A percentile compares a stretch with the other conserved stretches of the same genome.
Evolutionary conservation across 2,797 vertebrate genomes (phyloP).

Genomic region (Acropternis orthonyx): DNA sequence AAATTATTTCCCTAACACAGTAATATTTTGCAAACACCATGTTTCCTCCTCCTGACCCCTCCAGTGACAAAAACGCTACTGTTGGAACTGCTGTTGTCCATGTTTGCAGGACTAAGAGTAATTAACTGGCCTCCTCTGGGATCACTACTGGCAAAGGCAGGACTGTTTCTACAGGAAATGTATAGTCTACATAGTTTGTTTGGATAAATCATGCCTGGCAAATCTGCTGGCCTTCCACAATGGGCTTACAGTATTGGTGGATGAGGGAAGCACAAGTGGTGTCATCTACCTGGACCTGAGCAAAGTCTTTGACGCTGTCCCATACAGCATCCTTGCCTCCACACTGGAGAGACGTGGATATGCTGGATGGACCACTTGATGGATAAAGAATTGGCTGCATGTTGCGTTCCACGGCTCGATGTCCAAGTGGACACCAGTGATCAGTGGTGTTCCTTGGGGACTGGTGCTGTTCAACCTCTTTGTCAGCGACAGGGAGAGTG

Average conservation of each 20-base stretch:
- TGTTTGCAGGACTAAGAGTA: neutral
- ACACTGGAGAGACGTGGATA: neutral
- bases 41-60: neutral
- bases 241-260: neutral
- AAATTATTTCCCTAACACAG: neutral
- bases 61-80: neutral
- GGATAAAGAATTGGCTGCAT: neutral
- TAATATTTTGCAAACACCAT: neutral
- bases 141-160: neutral
- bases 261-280: neutral
- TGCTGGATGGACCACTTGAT: accelerated
- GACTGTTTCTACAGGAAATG: neutral
- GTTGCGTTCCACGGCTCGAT: accelerated
- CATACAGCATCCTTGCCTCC: neutral
- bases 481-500: too few species aligned
- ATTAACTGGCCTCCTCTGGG: neutral
- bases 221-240: neutral
- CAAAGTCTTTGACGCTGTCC: neutral
- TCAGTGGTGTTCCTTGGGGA: too few species aligned
- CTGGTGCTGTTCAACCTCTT: neutral
- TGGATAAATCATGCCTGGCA: neutral
- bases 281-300: neutral
- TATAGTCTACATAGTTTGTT: neutral
- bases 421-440: neutral
- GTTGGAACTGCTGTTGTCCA: neutral